A percentile compares a stretch with the other conserved stretches of the same genome.
These are phyloP conservation scores for Aythya baeri DNA, from an alignment of 2,113 vertebrate species.

Conservation along the genomic window DNA sequence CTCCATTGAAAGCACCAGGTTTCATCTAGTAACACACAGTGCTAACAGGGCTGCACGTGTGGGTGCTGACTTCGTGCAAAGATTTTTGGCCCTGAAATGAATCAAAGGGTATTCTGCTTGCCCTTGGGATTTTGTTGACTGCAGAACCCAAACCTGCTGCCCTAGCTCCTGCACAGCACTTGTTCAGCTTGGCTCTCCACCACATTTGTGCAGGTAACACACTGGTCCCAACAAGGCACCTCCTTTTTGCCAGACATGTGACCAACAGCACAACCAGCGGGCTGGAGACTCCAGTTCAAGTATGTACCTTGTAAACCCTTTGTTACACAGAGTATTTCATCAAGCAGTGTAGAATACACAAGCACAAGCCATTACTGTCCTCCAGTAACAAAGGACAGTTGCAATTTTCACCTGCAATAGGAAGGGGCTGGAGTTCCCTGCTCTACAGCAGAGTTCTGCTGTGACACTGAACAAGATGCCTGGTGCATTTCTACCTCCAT, in stretches of 20 bases:
- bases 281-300: not conserved
- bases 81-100: not conserved
- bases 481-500: not conserved
- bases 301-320: not conserved
- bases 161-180: not conserved
- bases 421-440: not conserved
- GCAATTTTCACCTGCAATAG: not conserved
- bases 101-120: not conserved
- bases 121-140: not conserved
- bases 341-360: not conserved
- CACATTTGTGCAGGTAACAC: not conserved
- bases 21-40: rapidly evolving
- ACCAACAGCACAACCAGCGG: not conserved
- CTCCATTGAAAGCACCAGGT: not conserved
- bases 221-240: not conserved
- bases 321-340: not conserved
- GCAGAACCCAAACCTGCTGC: not conserved
- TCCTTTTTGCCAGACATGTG: not conserved
- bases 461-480: not conserved
- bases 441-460: not conserved
- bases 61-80: not conserved
- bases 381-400: rapidly evolving
- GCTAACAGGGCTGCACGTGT: rapidly evolving
- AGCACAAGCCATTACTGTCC: not conserved
- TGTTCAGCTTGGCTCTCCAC: not conserved